Evolutionary conservation across 1,140 invertebrate species (phyloP), one percentile per base, ranked within the genome.

Genomic region (Hycleus phaleratus): DNA sequence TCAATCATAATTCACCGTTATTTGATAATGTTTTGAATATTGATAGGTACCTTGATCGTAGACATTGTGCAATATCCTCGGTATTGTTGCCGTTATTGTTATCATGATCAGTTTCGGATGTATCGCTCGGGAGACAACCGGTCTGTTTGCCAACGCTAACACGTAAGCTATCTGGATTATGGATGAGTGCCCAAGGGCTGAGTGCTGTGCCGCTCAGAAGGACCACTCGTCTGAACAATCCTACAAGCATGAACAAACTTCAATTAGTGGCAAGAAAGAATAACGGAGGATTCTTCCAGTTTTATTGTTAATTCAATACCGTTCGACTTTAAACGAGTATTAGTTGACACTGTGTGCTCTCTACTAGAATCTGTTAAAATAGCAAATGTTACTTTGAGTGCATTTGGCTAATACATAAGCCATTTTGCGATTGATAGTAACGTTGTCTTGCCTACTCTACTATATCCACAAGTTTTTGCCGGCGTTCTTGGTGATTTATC

Each of bases 191-290:
- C 83, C 86, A 91, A 2, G 88, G 87, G 69, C 88, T 88, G 38
- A 95, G 75, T 2, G 91, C 88, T 0, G 92, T 91, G 3, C 93
- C 93, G 64, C 90, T 93, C 65, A 95, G 79, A 43, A 96, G 76
- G 38, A 95, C 81, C 3, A 90, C 87, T 40, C 91, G 84, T 26
- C 90, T 85, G 73, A 95, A 91, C 40, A 95, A 78, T 63, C 84
- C 86, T 87, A 76, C 32, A 32, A 7, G 32, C 3, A 32, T 32
- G 32, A 32, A 32, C 32, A 32, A 32, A 32, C 1, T 7, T 7
- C 32, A 32, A 32, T 32, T 32, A 32, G 32, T 5, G 4, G 4
- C 3, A 32, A 32, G 18, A 32, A 4, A 32, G 32, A 32, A 12
- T 25, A 46, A 18, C 0, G 18, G 46, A 26, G 46, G 26, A 48